Conservation (phyloP, 2,797 vertebrate species). For the Phalanger gymnotis region DNA sequence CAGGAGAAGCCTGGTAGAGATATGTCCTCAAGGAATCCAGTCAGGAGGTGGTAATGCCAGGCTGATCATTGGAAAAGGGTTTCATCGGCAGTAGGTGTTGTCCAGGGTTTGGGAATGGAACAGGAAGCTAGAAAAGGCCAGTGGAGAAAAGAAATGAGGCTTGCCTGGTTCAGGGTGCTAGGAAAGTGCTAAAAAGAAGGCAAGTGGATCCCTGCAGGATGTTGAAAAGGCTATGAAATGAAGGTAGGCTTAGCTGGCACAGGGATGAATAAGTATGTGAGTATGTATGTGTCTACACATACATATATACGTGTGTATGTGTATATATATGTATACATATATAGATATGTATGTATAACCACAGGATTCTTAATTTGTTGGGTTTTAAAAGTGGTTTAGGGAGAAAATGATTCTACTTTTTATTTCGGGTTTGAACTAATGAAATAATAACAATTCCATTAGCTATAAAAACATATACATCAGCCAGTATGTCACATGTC, state of each 20-base stretch:
- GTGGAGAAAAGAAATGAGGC: not conserved
- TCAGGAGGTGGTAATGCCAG: not conserved
- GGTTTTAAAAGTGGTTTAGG: not conserved
- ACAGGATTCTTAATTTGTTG: not conserved
- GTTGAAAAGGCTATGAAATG: not conserved
- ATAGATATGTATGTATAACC: too few relatives aligned
- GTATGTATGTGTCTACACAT: not conserved
- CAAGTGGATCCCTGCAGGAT: not conserved
- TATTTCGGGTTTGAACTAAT: not conserved
- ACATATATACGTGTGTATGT: not conserved
- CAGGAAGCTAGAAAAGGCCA: not conserved
- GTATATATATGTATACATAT: too few relatives aligned
- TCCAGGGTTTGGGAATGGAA: not conserved
- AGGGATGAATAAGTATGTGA: not conserved
- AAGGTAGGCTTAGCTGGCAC: not conserved
- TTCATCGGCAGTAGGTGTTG: not conserved
- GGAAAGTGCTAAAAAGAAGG: not conserved
- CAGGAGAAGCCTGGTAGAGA: not conserved
- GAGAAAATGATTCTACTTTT: not conserved
- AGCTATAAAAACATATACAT: not conserved
- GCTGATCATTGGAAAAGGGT: not conserved
- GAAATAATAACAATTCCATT: not conserved
- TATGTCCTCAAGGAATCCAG: not conserved
- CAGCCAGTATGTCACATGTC: not conserved
- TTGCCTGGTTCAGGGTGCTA: not conserved